A percentile compares a stretch with the other conserved stretches of the same genome.
Evolutionary conservation across 2,797 vertebrate species (phyloP).

Genomic region (Clarias platycephalus): DNA sequence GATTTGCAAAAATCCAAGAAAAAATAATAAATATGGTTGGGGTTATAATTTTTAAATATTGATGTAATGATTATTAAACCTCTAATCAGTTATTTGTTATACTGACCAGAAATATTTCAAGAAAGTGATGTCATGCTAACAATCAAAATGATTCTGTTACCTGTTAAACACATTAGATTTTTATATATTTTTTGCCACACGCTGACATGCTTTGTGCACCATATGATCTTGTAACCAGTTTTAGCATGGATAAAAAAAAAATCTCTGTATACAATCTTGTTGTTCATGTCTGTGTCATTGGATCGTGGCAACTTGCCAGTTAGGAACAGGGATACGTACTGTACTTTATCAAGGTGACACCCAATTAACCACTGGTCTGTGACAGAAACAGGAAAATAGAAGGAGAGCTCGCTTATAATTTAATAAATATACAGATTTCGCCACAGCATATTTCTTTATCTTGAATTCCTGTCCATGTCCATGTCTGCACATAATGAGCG

Average conservation of each 20-base stretch:
- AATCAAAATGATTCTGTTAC: background rate
- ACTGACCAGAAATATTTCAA: background rate
- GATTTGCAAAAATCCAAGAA: background rate
- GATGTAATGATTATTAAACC: background rate
- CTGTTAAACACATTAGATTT: background rate
- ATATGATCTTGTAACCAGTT: background rate
- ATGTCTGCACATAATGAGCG: background rate
- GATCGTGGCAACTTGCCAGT: background rate
- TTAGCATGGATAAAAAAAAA: background rate
- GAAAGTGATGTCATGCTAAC: too few relatives aligned
- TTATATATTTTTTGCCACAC: background rate
- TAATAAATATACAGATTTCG: background rate
- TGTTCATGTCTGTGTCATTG: constrained; percentile 2
- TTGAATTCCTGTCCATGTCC: background rate
- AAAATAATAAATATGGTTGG: background rate
- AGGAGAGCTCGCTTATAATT: background rate
- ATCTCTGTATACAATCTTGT: background rate
- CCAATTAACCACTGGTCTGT: background rate
- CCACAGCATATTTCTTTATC: background rate
- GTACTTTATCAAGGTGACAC: background rate
- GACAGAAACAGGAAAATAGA: background rate
- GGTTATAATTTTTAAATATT: background rate
- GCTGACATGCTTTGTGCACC: background rate
- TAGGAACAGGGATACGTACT: background rate
- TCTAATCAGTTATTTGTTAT: background rate